These are phyloP conservation scores for Vulpes vulpes DNA, from an alignment of 2,113 vertebrate species.

Conservation along the genomic window DNA sequence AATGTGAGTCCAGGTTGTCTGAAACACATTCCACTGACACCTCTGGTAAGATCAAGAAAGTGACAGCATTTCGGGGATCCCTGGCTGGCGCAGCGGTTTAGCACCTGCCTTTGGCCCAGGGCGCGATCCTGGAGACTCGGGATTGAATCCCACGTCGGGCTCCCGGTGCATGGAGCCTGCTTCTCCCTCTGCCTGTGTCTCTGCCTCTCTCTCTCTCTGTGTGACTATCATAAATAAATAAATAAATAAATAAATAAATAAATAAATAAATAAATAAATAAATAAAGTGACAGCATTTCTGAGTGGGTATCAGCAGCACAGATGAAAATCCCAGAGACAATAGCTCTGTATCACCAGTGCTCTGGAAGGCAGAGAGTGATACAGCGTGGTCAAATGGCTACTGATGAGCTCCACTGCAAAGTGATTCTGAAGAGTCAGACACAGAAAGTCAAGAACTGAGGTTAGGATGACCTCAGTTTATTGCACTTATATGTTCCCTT, in stretches of 20 bases:
- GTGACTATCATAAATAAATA: no score
- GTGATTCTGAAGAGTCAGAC: background rate
- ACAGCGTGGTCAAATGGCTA: accelerated
- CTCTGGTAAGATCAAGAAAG: background rate
- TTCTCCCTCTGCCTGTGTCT: no score
- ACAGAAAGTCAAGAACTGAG: background rate
- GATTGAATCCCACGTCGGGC: no score
- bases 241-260: no score
- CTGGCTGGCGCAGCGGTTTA: no score
- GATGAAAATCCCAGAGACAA: background rate
- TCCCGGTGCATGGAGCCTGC: no score
- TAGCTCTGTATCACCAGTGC: accelerated
- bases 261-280: no score
- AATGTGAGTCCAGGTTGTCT: background rate
- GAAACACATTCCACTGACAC: background rate
- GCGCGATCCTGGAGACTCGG: no score
- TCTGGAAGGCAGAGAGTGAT: background rate
- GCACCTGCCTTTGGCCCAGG: no score
- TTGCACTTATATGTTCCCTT: background rate
- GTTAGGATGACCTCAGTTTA: background rate
- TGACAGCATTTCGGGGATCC: background rate
- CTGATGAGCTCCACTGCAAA: background rate
- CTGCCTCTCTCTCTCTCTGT: no score
- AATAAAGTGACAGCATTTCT: background rate
- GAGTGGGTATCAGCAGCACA: background rate